Conservation (phyloP, 2,113 vertebrate genomes). For the Oxygymnocypris stewartii region DNA sequence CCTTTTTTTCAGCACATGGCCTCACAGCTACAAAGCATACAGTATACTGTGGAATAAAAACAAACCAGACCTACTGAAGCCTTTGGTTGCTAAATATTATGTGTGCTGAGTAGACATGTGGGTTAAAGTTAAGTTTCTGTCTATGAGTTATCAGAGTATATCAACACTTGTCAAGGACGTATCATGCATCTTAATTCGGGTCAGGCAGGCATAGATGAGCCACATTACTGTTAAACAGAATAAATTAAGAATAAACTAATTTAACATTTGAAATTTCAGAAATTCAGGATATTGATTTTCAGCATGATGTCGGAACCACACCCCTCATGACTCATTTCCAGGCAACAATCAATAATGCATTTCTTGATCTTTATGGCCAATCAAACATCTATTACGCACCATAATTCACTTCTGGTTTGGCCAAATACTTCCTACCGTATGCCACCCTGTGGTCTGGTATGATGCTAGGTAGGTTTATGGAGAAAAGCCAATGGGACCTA, state of each 20-base stretch:
- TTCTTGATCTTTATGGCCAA: neutral
- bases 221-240: neutral
- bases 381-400: neutral
- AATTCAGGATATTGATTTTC: neutral
- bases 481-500: no score
- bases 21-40: no score
- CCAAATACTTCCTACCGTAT: neutral
- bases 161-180: neutral
- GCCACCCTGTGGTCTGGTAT: conserved; percentile 16
- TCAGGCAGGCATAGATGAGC: neutral
- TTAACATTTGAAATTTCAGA: neutral
- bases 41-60: no score
- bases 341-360: neutral
- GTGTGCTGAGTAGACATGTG: no score
- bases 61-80: no score
- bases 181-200: neutral
- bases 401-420: neutral
- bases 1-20: no score
- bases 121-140: no score
- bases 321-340: neutral
- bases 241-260: neutral
- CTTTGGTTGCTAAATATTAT: no score
- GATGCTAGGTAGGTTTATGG: conserved; percentile 9
- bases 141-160: no score
- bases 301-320: neutral